phyloP scores from a whole-genome alignment of 2,113 vertebrate genomes.

The Harpagus bidentatus region DNA sequence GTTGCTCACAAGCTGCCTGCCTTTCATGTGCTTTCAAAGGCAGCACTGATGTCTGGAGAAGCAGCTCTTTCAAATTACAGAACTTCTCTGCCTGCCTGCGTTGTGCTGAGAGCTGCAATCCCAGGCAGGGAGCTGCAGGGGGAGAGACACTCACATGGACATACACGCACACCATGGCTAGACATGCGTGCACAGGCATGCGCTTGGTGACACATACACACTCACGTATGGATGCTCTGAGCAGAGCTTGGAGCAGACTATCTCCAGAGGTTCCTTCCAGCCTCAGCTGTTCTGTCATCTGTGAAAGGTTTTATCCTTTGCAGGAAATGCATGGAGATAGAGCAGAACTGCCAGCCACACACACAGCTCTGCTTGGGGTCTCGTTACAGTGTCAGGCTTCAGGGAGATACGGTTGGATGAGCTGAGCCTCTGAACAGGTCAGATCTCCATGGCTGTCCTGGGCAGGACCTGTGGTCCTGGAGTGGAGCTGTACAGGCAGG shows the following conservation, averaged over 20 bases:
- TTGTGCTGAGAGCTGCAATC: neutral
- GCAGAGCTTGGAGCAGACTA: neutral
- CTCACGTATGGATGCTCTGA: rapidly evolving
- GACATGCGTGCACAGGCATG: neutral
- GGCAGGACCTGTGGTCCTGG: neutral
- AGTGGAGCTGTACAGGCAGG: neutral
- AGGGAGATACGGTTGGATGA: neutral
- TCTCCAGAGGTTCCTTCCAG: neutral
- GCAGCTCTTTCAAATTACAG: neutral
- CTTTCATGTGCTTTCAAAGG: constrained; percentile 1
- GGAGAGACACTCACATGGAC: neutral
- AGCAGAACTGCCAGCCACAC: neutral
- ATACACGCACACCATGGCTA: rapidly evolving
- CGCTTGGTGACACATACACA: neutral
- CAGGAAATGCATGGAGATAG: neutral
- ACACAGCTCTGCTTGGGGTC: neutral
- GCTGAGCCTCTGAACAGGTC: neutral
- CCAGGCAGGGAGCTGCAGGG: neutral
- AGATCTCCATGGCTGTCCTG: rapidly evolving
- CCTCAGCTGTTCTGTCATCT: neutral
- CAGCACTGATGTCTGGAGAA: neutral
- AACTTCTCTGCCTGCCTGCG: neutral
- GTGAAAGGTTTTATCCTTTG: neutral
- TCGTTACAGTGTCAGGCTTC: rapidly evolving
- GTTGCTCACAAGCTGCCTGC: neutral